Evolutionary conservation across 2,888 invertebrate species (phyloP).

Genomic region (Athalia circularis): DNA sequence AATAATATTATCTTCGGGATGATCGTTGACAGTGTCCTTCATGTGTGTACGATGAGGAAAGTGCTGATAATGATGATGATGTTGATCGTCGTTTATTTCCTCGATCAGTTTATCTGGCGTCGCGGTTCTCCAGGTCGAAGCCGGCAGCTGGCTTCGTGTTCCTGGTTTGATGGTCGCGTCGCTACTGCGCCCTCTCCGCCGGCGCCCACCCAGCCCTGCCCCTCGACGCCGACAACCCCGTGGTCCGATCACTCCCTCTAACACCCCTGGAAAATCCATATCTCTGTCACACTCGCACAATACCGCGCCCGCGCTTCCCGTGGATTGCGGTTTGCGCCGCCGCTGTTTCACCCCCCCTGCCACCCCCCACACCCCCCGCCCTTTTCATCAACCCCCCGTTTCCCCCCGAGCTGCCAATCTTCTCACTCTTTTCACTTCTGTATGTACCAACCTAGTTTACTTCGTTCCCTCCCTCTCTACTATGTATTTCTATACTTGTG

Average conservation of each 20-base stretch:
- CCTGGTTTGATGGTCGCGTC: constrained; percentile 76
- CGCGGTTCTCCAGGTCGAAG: constrained; percentile 43
- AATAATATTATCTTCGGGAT: too few species aligned
- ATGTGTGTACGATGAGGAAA: too few species aligned
- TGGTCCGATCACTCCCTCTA: constrained; percentile 75
- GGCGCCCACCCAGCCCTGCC: constrained; percentile 77
- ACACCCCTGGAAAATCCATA: constrained; percentile 58
- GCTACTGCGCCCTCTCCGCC: constrained; percentile 76
- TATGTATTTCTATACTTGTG: too few species aligned
- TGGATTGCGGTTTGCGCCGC: constrained; percentile 39
- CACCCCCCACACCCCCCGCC: constrained; percentile 42
- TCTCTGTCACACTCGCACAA: constrained; percentile 57
- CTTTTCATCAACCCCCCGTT: constrained; percentile 22
- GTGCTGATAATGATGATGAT: too few species aligned
- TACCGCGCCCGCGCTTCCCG: constrained; percentile 50
- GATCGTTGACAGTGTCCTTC: too few species aligned
- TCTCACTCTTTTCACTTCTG: constrained; percentile 6
- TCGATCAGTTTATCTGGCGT: not conserved
- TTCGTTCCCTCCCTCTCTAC: too few species aligned
- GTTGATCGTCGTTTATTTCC: too few species aligned
- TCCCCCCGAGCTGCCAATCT: not conserved
- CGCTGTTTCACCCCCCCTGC: constrained; percentile 37
- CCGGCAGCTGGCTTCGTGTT: constrained; percentile 63
- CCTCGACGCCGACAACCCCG: constrained; percentile 60
- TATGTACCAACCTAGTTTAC: too few species aligned